Evolutionary conservation across 2,888 invertebrate species (phyloP).

Genomic region (Carabus problematicus): DNA sequence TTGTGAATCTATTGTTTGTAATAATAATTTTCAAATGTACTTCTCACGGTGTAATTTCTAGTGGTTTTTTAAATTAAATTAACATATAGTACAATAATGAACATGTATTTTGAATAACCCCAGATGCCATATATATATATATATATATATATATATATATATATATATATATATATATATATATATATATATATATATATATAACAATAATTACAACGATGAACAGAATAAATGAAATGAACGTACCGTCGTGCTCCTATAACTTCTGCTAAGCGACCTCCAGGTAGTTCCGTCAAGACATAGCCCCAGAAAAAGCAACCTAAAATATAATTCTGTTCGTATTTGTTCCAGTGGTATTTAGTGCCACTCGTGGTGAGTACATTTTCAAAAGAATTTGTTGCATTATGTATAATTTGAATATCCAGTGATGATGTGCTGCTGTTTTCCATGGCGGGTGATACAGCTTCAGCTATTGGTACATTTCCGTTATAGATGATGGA

Average conservation of each 20-base stretch:
- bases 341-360: conserved; percentile 79
- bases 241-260: conserved; percentile 72
- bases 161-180: no score
- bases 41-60: no score
- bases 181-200: no score
- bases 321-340: conserved; percentile 80
- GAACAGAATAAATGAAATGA: no score
- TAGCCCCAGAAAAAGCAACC: conserved; percentile 95
- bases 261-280: conserved; percentile 83
- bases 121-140: no score
- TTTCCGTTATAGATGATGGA: conserved; percentile 57
- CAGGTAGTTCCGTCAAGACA: conserved; percentile 87
- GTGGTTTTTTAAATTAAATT: no score
- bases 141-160: no score
- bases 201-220: no score
- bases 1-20: no score
- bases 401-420: background rate
- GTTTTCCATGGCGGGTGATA: conserved; percentile 18
- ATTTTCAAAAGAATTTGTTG: background rate
- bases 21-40: no score
- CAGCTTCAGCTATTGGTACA: background rate
- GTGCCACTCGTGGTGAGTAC: conserved; percentile 49
- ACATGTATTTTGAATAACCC: no score
- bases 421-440: background rate
- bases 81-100: no score